Percentiles rank a stretch among this genome's conserved stretches.
Conservation (phyloP, 2,797 vertebrate genomes). For the Trachurus trachurus region DNA sequence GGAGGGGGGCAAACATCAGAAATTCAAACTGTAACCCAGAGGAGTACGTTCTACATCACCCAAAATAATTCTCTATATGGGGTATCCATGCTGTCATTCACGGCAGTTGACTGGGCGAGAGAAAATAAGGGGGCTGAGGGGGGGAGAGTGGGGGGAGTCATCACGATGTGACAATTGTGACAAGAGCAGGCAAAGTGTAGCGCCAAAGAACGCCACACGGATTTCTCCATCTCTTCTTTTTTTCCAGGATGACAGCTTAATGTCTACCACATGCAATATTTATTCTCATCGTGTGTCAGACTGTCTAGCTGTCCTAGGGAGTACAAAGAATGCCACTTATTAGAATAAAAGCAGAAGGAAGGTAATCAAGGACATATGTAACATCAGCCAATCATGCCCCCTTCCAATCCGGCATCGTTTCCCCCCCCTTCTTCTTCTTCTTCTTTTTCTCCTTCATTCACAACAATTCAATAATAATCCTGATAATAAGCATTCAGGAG, state of each 20-base stretch:
- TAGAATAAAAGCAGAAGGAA: constrained; percentile 99
- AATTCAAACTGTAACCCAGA: constrained; percentile 74
- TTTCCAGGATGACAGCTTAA: constrained; percentile 98
- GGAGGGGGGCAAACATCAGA: constrained; percentile 47
- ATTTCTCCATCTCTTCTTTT: constrained; percentile 94
- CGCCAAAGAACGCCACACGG: constrained; percentile 92
- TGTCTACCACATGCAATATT: constrained; percentile 99
- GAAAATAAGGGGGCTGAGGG: constrained; percentile 76
- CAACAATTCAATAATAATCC: constrained; percentile 97
- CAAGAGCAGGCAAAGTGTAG: constrained; percentile 96
- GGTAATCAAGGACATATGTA: constrained; percentile 99
- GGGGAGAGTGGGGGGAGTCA: constrained; percentile 83
- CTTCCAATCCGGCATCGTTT: constrained; percentile 86
- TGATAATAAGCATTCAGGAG: constrained; percentile 96
- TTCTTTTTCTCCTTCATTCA: constrained; percentile 88
- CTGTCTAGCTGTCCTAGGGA: constrained; percentile 99
- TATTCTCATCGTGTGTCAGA: constrained; percentile 99
- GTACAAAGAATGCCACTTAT: constrained; percentile 99
- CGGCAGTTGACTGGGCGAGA: constrained; percentile 81
- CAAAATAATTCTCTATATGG: constrained; percentile 84
- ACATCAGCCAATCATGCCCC: constrained; percentile 97
- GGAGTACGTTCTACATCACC: constrained; percentile 77
- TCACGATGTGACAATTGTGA: constrained; percentile 99
- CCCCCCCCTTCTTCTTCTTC: constrained; percentile 52
- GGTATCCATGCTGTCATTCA: constrained; percentile 85